Conservation (phyloP, 2,888 invertebrate genomes). For the Azorinus chamasolen region DNA sequence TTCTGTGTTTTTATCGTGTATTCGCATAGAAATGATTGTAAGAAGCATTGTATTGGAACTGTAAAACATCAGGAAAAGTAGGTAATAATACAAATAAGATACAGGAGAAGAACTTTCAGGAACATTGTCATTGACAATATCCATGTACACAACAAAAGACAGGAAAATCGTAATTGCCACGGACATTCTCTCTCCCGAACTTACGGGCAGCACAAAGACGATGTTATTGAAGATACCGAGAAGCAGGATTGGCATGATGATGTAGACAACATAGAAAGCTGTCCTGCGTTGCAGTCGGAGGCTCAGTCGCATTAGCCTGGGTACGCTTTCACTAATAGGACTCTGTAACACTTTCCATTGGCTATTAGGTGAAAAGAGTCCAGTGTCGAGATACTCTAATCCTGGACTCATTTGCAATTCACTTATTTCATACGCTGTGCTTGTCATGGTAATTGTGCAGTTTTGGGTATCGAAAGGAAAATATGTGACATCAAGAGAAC, state of each 20-base stretch:
- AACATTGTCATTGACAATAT: conserved; percentile 50
- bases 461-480: conserved; percentile 25
- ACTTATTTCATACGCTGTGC: background rate
- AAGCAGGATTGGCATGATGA: conserved; percentile 48
- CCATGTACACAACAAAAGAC: conserved; percentile 57
- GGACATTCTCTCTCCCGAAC: conserved; percentile 52
- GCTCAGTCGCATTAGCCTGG: background rate
- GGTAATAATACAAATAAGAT: conserved; percentile 48
- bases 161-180: conserved; percentile 52
- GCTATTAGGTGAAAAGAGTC: conserved; percentile 5
- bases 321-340: too few species aligned
- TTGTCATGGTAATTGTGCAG: conserved; percentile 5
- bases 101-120: conserved; percentile 53
- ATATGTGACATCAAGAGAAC: conserved; percentile 16
- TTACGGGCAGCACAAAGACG: conserved; percentile 49
- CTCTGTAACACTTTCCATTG: conserved; percentile 13
- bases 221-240: conserved; percentile 39
- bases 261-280: conserved; percentile 39
- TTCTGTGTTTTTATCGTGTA: conserved; percentile 31
- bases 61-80: conserved; percentile 40
- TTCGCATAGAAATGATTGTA: conserved; percentile 39
- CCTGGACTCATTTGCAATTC: background rate
- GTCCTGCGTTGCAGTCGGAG: conserved; percentile 2
- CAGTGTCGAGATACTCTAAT: background rate
- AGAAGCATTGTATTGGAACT: conserved; percentile 33